Evolutionary conservation across 2,113 vertebrate species (phyloP), one percentile per base, ranked within the genome.

Genomic region (Leptobrachium ailaonicum): DNA sequence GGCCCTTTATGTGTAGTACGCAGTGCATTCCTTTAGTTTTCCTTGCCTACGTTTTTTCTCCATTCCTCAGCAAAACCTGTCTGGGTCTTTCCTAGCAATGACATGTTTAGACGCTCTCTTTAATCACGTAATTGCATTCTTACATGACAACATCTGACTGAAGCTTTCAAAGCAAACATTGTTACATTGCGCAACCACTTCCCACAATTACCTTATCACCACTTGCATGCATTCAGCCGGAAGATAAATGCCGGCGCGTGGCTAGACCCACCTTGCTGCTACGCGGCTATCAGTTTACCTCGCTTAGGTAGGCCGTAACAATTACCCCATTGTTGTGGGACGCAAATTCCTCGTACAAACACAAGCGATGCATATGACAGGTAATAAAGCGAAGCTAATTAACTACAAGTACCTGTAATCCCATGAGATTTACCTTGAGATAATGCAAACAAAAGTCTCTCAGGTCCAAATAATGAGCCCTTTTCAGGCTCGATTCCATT

Each of bases 401-500:
- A 95, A 89, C 89, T 87, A 87, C 94, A 96, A 98, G 95, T 96
- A 97, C 95, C 95, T 94, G 95, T 96, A 96, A 97, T 95, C 95
- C 93, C 94, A 85, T 84, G 94, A 95, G 95, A 95, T 94, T 88
- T 87, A 89, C 89, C 92, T 87, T 47, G 56, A 75, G 93, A 95
- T 95, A 93, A 92, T 92, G 92, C 88, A 67, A 85, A 85, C 82
- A 87, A 87, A 92, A 93, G 88, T 95, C 95, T 95, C 95, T 89
- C 90, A 90, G 94, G 94, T 94, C 86, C 85, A 85, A 88, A 90
- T 87, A 91, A 85, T 86, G 87, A 89, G 86, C 92, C 89, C 88
- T 85, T 71, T 87, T 89, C 93, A 95, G 92, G 89, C 79, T 91
- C 88, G n/a, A 8, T 60, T 3, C 9, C 56, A 60, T 13, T 60